Percentiles rank a stretch among this genome's conserved stretches.
phyloP scores from a whole-genome alignment of 2,888 invertebrate genomes.

The Eupithecia exiguata region DNA sequence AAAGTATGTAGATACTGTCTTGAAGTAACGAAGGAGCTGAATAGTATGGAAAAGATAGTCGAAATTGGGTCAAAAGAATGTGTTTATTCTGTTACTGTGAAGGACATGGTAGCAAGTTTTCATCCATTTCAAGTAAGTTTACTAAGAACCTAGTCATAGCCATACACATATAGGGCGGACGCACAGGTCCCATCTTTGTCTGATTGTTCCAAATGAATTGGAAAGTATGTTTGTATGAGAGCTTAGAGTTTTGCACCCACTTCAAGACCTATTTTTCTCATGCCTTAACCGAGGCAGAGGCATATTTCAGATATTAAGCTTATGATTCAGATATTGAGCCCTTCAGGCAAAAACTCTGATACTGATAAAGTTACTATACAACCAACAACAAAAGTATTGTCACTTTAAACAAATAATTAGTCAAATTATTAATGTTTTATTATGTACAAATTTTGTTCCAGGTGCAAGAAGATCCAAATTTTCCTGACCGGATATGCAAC shows the following conservation, averaged over 20 bases:
- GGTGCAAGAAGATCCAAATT: conserved; percentile 62
- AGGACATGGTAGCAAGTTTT: conserved; percentile 71
- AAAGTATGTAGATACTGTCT: conserved; percentile 75
- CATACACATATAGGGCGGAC: too few species aligned
- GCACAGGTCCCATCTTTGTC: too few species aligned
- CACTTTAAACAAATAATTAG: too few species aligned
- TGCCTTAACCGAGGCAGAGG: too few species aligned
- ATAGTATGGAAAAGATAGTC: conserved; percentile 67
- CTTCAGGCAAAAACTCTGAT: too few species aligned
- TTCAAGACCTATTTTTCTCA: too few species aligned
- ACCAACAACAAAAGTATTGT: neutral
- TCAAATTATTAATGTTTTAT: neutral
- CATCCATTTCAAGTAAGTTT: conserved; percentile 74
- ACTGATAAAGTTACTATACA: too few species aligned
- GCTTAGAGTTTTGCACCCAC: too few species aligned
- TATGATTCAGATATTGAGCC: too few species aligned
- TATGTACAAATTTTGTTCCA: conserved; percentile 35
- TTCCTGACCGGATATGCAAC: conserved; percentile 71
- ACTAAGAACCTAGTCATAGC: neutral
- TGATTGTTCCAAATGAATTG: too few species aligned
- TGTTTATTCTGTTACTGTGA: conserved; percentile 67
- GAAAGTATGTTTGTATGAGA: too few species aligned
- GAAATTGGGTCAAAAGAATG: conserved; percentile 62
- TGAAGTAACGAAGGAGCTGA: conserved; percentile 55
- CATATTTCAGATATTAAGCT: too few species aligned